Conservation (phyloP, 1,140 invertebrate genomes). For the Diprion similis region DNA sequence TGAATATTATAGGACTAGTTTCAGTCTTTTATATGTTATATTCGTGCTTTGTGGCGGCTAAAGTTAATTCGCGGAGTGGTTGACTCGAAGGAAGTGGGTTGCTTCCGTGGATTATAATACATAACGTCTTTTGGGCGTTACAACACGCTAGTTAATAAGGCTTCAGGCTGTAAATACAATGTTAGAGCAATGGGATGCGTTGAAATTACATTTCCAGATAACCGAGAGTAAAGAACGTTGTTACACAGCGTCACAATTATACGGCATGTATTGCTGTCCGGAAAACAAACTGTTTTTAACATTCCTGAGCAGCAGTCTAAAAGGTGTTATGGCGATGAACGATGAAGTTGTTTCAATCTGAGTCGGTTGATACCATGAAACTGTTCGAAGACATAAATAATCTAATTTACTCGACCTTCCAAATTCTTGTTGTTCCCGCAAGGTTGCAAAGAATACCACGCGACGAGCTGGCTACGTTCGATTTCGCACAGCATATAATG, state of each 20-base stretch:
- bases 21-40: no score
- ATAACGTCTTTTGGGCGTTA: no score
- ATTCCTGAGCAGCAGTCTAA: slow-evolving; percentile 24
- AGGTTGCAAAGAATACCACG: slow-evolving; percentile 11
- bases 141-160: slow-evolving; percentile 28
- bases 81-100: no score
- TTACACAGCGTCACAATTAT: slow-evolving; percentile 23
- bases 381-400: slow-evolving; percentile 18
- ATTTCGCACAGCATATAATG: slow-evolving; percentile 18
- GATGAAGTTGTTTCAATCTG: slow-evolving; percentile 29
- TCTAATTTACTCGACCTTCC: slow-evolving; percentile 11
- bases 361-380: slow-evolving; percentile 22
- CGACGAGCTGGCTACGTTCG: background rate
- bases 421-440: slow-evolving; percentile 22
- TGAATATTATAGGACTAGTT: no score
- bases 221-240: slow-evolving; percentile 22
- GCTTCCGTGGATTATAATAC: no score
- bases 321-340: slow-evolving; percentile 27
- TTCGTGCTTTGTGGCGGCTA: no score
- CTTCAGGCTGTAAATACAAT: slow-evolving; percentile 23
- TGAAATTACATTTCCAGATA: slow-evolving; percentile 26
- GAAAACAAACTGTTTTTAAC: slow-evolving; percentile 26
- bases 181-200: slow-evolving; percentile 30
- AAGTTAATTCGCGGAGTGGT: no score
- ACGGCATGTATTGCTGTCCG: slow-evolving; percentile 21